Evolutionary conservation across 1,140 invertebrate genomes (phyloP).

Genomic region (Drosophila cardini): DNA sequence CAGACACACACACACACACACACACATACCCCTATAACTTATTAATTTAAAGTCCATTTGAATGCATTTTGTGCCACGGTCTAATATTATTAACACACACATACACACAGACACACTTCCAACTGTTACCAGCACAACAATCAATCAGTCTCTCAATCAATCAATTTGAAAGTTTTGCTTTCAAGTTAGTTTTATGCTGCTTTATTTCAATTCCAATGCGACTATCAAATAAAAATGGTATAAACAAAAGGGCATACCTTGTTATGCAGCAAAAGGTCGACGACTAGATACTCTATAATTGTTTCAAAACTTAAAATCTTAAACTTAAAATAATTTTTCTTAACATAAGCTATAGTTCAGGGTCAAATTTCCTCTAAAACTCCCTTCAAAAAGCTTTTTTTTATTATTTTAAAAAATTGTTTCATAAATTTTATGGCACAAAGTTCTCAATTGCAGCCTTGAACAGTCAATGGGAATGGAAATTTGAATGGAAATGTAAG

Average conservation of each 20-base stretch:
- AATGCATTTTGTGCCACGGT: slow-evolving; percentile 13
- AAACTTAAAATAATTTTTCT: too few species aligned
- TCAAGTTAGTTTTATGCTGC: slow-evolving; percentile 7
- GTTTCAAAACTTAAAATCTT: too few species aligned
- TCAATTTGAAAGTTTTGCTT: slow-evolving; percentile 60
- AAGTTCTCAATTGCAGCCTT: slow-evolving; percentile 44
- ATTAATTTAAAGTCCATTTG: slow-evolving; percentile 30
- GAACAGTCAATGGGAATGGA: background rate
- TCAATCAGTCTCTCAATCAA: slow-evolving; percentile 68
- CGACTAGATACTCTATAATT: background rate
- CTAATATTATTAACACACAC: slow-evolving; percentile 5
- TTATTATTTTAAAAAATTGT: slow-evolving; percentile 21
- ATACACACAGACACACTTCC: too few species aligned
- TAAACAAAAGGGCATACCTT: background rate
- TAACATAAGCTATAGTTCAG: too few species aligned
- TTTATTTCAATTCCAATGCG: slow-evolving; percentile 59
- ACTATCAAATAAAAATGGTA: slow-evolving; percentile 35
- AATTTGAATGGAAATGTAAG: slow-evolving; percentile 10
- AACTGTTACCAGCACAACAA: slow-evolving; percentile 24
- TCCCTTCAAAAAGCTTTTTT: too few species aligned
- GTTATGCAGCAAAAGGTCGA: background rate
- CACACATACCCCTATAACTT: background rate
- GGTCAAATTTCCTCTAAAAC: too few species aligned
- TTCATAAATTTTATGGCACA: slow-evolving; percentile 32
- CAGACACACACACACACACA: background rate